These are phyloP conservation scores for Tethya wilhelma DNA, from an alignment of 37 sponge, comb jelly and placozoan species.

Conservation along the genomic window DNA sequence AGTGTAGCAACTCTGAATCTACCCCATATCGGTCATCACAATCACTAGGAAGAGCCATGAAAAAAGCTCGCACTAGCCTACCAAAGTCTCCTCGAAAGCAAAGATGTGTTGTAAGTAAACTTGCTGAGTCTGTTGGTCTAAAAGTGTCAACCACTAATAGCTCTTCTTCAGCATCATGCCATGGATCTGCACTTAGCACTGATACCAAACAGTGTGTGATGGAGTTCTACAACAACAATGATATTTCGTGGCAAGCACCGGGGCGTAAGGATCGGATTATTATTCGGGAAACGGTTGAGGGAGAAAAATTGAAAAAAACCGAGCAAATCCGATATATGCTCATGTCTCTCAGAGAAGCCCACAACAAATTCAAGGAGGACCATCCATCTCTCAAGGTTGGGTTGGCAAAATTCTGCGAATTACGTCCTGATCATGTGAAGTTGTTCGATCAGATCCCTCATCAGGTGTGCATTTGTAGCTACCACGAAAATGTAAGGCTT, in stretches of 20 bases:
- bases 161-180: too few species aligned
- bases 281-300: conserved; percentile 17
- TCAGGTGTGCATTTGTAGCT: conserved; percentile 44
- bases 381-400: conserved; percentile 25
- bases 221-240: conserved; percentile 36
- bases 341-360: conserved; percentile 37
- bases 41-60: conserved; percentile 5
- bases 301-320: conserved; percentile 33
- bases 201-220: neutral
- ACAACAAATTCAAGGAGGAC: conserved; percentile 10
- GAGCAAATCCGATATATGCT: conserved; percentile 45
- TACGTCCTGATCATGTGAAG: conserved; percentile 40
- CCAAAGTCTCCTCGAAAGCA: conserved; percentile 13
- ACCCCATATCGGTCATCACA: conserved; percentile 17
- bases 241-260: conserved; percentile 44
- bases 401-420: conserved; percentile 35
- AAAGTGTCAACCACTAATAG: conserved; percentile 14
- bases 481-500: conserved; percentile 53
- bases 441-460: conserved; percentile 49
- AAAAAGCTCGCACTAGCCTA: neutral
- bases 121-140: neutral
- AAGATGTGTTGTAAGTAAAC: neutral
- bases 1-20: neutral
- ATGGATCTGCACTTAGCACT: conserved; percentile 7
- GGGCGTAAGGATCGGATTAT: conserved; percentile 44